These are phyloP conservation scores for Drosophila carrolli DNA, from an alignment of 1,140 invertebrate genomes.

Conservation along the genomic window DNA sequence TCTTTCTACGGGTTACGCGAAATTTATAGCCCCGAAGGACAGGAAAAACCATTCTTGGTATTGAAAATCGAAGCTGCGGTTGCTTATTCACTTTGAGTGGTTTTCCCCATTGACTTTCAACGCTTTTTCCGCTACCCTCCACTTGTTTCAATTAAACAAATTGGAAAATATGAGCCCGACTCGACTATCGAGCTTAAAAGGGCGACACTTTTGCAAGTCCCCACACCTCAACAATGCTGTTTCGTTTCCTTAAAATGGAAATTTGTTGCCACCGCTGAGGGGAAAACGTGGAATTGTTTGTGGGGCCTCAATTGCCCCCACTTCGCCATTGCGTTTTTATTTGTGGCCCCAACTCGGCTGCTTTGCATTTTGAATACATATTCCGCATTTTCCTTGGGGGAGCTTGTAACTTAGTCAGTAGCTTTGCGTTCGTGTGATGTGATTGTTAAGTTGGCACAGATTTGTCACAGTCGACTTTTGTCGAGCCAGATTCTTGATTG, in stretches of 20 bases:
- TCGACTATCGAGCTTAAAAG: constrained; percentile 52
- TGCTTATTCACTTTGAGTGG: constrained; percentile 35
- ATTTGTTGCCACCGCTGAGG: constrained; percentile 55
- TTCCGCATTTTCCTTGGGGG: constrained; percentile 34
- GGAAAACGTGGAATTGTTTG: constrained; percentile 23
- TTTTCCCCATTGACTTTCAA: constrained; percentile 14
- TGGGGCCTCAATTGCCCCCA: constrained; percentile 54
- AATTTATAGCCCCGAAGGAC: constrained; percentile 31
- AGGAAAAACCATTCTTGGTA: constrained; percentile 54
- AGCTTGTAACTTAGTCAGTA: constrained; percentile 52
- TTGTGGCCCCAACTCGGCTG: constrained; percentile 57
- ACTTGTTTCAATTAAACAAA: constrained; percentile 81
- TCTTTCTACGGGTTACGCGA: neutral
- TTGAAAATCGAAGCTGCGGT: constrained; percentile 75
- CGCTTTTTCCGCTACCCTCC: constrained; percentile 33
- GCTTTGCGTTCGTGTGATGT: constrained; percentile 47
- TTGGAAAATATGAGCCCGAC: constrained; percentile 75
- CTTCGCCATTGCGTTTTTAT: constrained; percentile 57
- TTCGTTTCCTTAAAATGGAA: constrained; percentile 53
- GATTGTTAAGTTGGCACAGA: constrained; percentile 73
- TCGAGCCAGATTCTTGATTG: constrained; percentile 25
- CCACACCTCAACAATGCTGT: constrained; percentile 7
- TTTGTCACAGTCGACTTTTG: constrained; percentile 58
- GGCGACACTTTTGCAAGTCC: constrained; percentile 36
- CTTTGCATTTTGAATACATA: constrained; percentile 74